A percentile compares a stretch with the other conserved stretches of the same genome.
These are phyloP conservation scores for Drosophila conformis DNA, from an alignment of 2,888 invertebrate species.

Conservation along the genomic window DNA sequence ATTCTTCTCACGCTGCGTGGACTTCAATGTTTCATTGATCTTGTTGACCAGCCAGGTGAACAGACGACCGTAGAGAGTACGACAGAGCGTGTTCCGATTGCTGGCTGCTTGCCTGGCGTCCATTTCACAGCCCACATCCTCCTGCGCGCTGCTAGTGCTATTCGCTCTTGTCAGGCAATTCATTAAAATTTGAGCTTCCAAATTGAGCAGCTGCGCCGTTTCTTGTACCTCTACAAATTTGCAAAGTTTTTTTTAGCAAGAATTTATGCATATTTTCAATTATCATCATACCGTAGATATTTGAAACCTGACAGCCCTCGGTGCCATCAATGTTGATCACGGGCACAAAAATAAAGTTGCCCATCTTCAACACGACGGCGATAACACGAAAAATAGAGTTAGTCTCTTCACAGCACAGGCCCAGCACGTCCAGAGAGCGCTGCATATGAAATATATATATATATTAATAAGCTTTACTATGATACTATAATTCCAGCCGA, in stretches of 20 bases:
- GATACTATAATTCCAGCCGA: slow-evolving; percentile 67
- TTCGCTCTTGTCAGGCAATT: slow-evolving; percentile 85
- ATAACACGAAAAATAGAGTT: slow-evolving; percentile 92
- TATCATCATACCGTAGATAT: slow-evolving; percentile 89
- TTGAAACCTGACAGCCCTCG: slow-evolving; percentile 92
- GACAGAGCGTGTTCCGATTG: slow-evolving; percentile 91
- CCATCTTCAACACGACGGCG: slow-evolving; percentile 93
- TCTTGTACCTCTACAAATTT: slow-evolving; percentile 85
- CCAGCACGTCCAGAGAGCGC: slow-evolving; percentile 92
- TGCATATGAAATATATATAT: slow-evolving; percentile 83
- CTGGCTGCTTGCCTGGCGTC: slow-evolving; percentile 90
- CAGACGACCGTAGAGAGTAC: slow-evolving; percentile 92
- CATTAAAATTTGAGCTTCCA: slow-evolving; percentile 85
- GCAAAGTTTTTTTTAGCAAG: neutral
- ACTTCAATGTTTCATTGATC: slow-evolving; percentile 91
- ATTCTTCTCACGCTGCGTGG: slow-evolving; percentile 85
- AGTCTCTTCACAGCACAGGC: slow-evolving; percentile 89
- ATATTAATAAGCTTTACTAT: neutral
- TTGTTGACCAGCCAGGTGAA: slow-evolving; percentile 94
- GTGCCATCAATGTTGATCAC: slow-evolving; percentile 95
- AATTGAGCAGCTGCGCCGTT: slow-evolving; percentile 86
- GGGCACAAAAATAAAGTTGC: slow-evolving; percentile 94
- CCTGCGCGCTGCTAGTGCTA: slow-evolving; percentile 81
- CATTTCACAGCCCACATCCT: slow-evolving; percentile 86
- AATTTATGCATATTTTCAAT: neutral